phyloP scores from a whole-genome alignment of 2,113 vertebrate genomes.

The Otolemur garnettii region DNA sequence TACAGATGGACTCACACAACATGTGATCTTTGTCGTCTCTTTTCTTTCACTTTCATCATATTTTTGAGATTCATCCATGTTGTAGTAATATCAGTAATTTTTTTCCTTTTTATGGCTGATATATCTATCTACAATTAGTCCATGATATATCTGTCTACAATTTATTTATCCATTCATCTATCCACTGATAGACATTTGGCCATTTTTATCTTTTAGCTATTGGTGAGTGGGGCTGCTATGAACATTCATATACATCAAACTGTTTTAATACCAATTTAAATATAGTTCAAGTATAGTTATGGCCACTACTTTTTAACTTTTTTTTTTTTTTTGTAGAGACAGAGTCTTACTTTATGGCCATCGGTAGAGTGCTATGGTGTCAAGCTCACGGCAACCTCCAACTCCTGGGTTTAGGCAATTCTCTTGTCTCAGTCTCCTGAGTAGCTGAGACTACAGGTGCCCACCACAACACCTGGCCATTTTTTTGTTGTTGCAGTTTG shows the following conservation, averaged over 20 bases:
- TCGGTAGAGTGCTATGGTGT: too few relatives aligned
- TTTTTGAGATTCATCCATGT: not conserved
- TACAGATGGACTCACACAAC: not conserved
- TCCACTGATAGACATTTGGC: not conserved
- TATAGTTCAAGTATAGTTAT: conserved; percentile 42
- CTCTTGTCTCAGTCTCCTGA: too few relatives aligned
- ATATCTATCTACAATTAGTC: not conserved
- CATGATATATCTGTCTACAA: not conserved
- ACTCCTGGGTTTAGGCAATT: too few relatives aligned
- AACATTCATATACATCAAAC: not conserved
- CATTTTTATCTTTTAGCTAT: not conserved
- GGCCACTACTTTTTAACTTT: not conserved
- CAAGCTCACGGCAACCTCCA: too few relatives aligned
- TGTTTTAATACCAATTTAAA: conserved; percentile 31
- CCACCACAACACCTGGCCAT: too few relatives aligned
- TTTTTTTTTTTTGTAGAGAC: too few relatives aligned
- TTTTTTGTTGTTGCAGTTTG: too few relatives aligned
- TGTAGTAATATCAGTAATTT: not conserved
- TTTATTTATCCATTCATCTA: not conserved
- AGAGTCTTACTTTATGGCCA: too few relatives aligned
- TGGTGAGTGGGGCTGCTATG: not conserved
- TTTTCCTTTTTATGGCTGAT: conserved; percentile 28
- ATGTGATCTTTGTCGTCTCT: not conserved
- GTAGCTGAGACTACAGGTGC: too few relatives aligned
- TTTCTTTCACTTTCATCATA: not conserved